Evolutionary conservation across 1,140 invertebrate species (phyloP), one percentile per base, ranked within the genome.

Genomic region (Akabosia matsudoensis): DNA sequence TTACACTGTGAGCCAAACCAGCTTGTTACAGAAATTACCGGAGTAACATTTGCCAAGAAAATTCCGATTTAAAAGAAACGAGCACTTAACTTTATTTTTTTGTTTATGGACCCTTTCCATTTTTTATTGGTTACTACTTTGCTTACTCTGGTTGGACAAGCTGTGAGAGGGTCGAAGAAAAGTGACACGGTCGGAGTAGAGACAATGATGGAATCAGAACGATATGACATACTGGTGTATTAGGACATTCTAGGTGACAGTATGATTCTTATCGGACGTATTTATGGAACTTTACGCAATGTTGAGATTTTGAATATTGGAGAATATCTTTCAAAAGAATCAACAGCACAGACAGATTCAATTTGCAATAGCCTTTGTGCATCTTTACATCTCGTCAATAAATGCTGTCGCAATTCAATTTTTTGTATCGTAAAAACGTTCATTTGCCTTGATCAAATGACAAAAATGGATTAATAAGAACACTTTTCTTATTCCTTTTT

Each of bases 361-460:
- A n/a, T n/a, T n/a, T n/a, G n/a, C n/a, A n/a, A n/a, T n/a, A n/a
- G n/a, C n/a, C n/a, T n/a, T n/a, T n/a, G n/a, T n/a, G n/a, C n/a
- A n/a, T n/a, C n/a, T n/a, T n/a, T n/a, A 61, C 54, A 61, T 61
- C 26, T 22, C 7, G 18, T 10, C 37, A 45, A 61, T 10, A 61
- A 22, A 4, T 30, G 26, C 61, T 67, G 61, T 67, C 61, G 61
- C 61, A 67, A 30, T 67, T 67, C 24, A 30, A 31, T 22, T 30
- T 28, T 31, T 61, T 61, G 37, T 18, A 45, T 45, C 37, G 18
- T 45, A 45, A 45, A n/a, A 45, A 45, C 18, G 22, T 56, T 7
- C 61, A 56, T 67, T 28, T 67, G 31, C 61, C 61, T 67, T 67
- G 61, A 67, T 67, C 61, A 67, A 67, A 67, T 67, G 61, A 67